Evolutionary conservation across 2,797 vertebrate species (phyloP).

Genomic region (Hydrocynus forskahlii): DNA sequence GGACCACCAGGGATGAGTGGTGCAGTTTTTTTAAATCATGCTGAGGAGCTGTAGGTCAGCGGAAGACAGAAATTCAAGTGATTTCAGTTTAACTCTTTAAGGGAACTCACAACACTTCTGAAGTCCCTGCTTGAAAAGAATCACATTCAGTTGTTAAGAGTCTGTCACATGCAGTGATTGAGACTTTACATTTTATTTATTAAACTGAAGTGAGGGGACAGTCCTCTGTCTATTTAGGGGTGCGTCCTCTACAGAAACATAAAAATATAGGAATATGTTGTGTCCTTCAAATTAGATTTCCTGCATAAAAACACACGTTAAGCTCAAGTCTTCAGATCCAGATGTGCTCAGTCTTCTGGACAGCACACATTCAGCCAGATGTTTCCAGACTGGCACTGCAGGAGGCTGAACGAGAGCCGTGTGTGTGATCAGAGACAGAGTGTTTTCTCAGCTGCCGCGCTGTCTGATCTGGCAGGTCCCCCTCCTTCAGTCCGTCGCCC

Average conservation of each 20-base stretch:
- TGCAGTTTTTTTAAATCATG: neutral
- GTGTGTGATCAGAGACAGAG: neutral
- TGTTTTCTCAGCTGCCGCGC: constrained; percentile 28
- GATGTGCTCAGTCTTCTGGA: neutral
- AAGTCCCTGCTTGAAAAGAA: too few species aligned
- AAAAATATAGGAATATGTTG: too few species aligned
- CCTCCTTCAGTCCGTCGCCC: constrained; percentile 87
- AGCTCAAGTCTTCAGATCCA: neutral
- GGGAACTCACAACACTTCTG: too few species aligned
- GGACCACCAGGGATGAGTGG: neutral
- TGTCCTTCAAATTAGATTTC: too few species aligned
- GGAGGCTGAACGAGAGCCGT: too few species aligned
- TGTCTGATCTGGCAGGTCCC: constrained; percentile 78
- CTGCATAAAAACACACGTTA: too few species aligned
- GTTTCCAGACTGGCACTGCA: neutral
- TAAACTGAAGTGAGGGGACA: too few species aligned
- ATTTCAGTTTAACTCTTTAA: neutral
- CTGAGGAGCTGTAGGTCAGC: neutral
- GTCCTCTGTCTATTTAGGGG: too few species aligned
- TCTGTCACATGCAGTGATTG: too few species aligned
- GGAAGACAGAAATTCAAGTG: neutral
- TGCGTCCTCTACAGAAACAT: too few species aligned
- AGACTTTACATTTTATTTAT: too few species aligned
- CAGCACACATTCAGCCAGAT: neutral
- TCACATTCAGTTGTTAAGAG: too few species aligned